Percentiles rank a stretch among this genome's conserved stretches.
Conservation (phyloP, 2,888 invertebrate species). For the Papilio demoleus region DNA sequence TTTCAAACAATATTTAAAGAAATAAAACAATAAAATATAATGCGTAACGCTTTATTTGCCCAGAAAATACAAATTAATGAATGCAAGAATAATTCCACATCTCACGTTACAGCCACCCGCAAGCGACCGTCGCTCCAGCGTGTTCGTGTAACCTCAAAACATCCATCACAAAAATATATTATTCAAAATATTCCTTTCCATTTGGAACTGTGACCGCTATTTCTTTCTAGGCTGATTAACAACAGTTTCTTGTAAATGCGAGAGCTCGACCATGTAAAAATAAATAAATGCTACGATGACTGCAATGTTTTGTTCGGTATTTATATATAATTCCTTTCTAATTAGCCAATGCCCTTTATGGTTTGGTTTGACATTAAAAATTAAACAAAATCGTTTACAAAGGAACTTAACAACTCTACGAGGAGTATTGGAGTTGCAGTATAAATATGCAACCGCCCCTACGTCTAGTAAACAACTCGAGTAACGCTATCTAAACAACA, state of each 20-base stretch:
- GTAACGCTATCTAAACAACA: conserved; percentile 24
- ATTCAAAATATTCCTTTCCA: conserved; percentile 66
- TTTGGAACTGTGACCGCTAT: conserved; percentile 74
- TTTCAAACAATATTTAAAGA: too few relatives aligned
- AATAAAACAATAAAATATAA: conserved; percentile 62
- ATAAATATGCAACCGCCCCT: conserved; percentile 22
- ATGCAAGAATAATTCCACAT: conserved; percentile 76
- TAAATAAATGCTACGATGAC: conserved; percentile 48
- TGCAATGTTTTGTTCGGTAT: conserved; percentile 15
- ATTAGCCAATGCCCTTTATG: neutral
- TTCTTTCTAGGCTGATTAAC: conserved; percentile 55
- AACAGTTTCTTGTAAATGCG: conserved; percentile 52
- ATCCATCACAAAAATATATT: conserved; percentile 78
- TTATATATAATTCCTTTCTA: neutral
- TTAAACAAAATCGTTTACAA: conserved; percentile 1
- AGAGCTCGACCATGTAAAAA: conserved; percentile 42
- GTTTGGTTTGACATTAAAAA: conserved; percentile 1
- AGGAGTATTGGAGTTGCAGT: conserved; percentile 4
- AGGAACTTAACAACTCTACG: conserved; percentile 15
- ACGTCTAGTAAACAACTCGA: conserved; percentile 28
- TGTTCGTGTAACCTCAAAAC: conserved; percentile 67
- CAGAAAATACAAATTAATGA: conserved; percentile 81
- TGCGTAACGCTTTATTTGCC: conserved; percentile 81
- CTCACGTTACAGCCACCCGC: conserved; percentile 59
- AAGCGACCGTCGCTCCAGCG: conserved; percentile 25